A percentile compares a stretch with the other conserved stretches of the same genome.
Conservation (phyloP, 2,797 vertebrate genomes). For the Arnoldichthys spilopterus region DNA sequence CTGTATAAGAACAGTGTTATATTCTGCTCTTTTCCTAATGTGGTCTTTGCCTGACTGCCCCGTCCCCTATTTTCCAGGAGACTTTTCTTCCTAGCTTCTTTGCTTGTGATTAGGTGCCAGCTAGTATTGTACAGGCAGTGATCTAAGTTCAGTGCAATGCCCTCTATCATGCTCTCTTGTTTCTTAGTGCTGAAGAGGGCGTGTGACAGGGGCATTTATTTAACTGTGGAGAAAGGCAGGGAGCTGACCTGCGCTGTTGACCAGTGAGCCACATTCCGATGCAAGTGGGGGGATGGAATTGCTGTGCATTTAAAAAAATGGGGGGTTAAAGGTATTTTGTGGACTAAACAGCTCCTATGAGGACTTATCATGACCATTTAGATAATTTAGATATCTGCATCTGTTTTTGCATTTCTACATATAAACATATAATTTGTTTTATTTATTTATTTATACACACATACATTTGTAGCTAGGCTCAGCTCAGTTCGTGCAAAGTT, state of each 20-base stretch:
- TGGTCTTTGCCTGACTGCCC: not conserved
- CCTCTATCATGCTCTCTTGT: constrained; percentile 40
- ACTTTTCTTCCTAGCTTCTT: constrained; percentile 18
- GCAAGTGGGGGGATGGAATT: constrained; percentile 37
- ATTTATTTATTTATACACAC: too few relatives aligned
- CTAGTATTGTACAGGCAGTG: constrained; percentile 36
- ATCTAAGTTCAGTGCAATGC: constrained; percentile 32
- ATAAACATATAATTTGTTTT: too few relatives aligned
- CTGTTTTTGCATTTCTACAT: too few relatives aligned
- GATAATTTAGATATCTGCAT: too few relatives aligned
- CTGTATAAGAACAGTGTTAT: not conserved
- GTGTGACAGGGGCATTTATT: constrained; percentile 52
- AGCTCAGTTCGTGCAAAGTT: too few relatives aligned
- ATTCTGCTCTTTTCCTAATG: not conserved
- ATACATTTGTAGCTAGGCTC: too few relatives aligned
- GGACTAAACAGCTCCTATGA: constrained; percentile 26
- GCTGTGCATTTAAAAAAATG: constrained; percentile 23
- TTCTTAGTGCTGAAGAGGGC: constrained; percentile 27
- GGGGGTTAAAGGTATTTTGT: constrained; percentile 27
- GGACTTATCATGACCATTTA: too few relatives aligned
- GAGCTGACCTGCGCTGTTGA: constrained; percentile 40
- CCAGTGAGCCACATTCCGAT: constrained; percentile 24
- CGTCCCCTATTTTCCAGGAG: not conserved
- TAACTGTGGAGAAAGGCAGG: constrained; percentile 37
- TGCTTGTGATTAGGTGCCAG: constrained; percentile 28